Percentiles rank a stretch among this genome's conserved stretches.
phyloP scores from a whole-genome alignment of 2,797 vertebrate genomes.

The Pipistrellus kuhlii region DNA sequence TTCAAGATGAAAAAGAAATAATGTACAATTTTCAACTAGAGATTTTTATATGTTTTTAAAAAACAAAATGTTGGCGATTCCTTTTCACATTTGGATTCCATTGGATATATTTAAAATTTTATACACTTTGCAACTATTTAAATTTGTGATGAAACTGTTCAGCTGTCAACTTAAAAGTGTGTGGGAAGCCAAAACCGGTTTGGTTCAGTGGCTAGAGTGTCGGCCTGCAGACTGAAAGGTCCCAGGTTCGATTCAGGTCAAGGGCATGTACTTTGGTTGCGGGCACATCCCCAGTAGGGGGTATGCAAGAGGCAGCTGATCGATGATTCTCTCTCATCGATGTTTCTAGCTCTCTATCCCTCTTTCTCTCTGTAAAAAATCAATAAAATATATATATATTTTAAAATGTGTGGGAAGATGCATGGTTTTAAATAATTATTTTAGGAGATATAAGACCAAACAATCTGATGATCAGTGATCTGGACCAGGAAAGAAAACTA shows the following conservation, averaged over 20 bases:
- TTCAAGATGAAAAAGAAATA: conserved; percentile 45
- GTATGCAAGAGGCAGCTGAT: too few relatives aligned
- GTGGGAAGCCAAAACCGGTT: background rate
- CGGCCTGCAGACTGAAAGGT: too few relatives aligned
- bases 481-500: background rate
- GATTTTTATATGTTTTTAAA: conserved; percentile 34
- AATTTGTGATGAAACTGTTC: conserved; percentile 14
- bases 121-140: background rate
- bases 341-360: too few relatives aligned
- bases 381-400: too few relatives aligned
- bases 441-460: background rate
- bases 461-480: background rate
- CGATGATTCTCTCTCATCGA: too few relatives aligned
- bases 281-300: too few relatives aligned
- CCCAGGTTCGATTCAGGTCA: too few relatives aligned
- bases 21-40: conserved; percentile 23
- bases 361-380: too few relatives aligned
- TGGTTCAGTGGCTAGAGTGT: too few relatives aligned
- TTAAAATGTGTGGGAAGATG: conserved; percentile 20
- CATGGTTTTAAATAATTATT: conserved; percentile 9
- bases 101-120: conserved; percentile 33
- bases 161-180: conserved; percentile 21
- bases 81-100: conserved; percentile 41
- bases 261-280: too few relatives aligned
- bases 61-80: conserved; percentile 59